Evolutionary conservation across 1,140 invertebrate genomes (phyloP), one percentile per base, ranked within the genome.

Genomic region (Aphelinus atriplicis): DNA sequence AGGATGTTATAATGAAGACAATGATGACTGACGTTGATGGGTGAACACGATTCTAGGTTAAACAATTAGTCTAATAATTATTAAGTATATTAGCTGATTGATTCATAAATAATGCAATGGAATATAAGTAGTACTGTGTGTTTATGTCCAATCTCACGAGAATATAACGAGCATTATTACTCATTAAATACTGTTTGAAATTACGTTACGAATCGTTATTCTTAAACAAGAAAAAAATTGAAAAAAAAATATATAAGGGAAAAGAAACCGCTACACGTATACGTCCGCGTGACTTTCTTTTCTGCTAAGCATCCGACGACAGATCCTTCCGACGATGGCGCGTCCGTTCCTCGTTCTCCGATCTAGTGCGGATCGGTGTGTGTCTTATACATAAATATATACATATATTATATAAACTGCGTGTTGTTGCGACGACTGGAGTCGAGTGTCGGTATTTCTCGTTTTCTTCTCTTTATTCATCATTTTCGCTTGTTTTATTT

Each of bases 41-140:
- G 84, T 88, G 87, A 87, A 87, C 83, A 87, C 85, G 86, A 88
- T 86, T 84, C 80, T 88, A 87, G 85, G 84, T 87, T 85, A 85
- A 86, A 86, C 81, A 75, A 87, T 87, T 88, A 88, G 86, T 86
- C 84, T 87, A 88, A 87, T 87, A 85, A 88, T 86, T 84, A 85
- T 86, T 86, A 87, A 87, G 84, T 86, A 87, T 84, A 86, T 86
- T 88, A 88, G 86, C 85, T 83, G 84, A 87, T 87, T 87, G 84
- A 87, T 88, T 88, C 83, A 85, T 88, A 87, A 86, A 87, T 88
- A 87, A 86, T 88, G 86, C 85, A 87, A 87, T 88, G 85, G 85
- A 85, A 79, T 88, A 88, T 86, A 86, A 86, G 84, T 86, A 87
- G 86, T 87, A 88, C 82, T 86, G 86, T 87, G 86, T 88, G 85